phyloP scores from a whole-genome alignment of 2,113 vertebrate genomes.

The Dromas ardeola region DNA sequence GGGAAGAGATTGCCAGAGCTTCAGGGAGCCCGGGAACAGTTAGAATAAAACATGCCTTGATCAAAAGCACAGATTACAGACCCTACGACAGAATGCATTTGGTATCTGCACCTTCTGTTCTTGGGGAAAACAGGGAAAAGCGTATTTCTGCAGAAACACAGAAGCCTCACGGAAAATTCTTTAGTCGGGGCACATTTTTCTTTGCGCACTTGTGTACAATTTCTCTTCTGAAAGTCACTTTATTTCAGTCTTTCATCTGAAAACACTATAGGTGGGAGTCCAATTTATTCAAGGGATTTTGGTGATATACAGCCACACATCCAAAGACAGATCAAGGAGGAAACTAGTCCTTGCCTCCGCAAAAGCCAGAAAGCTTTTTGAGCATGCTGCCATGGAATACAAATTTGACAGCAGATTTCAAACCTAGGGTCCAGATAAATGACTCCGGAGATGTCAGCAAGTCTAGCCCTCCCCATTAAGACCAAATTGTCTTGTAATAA shows the following conservation, averaged over 20 bases:
- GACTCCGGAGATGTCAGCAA: not conserved
- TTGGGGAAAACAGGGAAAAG: not conserved
- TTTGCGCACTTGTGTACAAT: not conserved
- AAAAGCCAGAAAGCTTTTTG: not conserved
- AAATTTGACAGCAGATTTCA: not conserved
- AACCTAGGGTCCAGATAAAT: not conserved
- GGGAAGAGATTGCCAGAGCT: not conserved
- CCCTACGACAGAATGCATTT: not conserved
- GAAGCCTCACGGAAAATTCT: not conserved
- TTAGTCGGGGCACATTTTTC: not conserved
- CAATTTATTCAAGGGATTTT: not conserved
- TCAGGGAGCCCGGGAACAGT: not conserved
- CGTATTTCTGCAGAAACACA: not conserved
- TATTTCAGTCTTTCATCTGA: not conserved
- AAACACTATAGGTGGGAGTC: not conserved
- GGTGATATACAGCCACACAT: not conserved
- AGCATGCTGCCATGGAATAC: not conserved
- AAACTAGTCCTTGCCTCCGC: not conserved
- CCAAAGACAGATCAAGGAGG: not conserved
- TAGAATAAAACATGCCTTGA: not conserved
- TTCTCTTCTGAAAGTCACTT: not conserved
- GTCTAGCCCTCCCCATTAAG: not conserved
- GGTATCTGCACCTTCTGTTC: not conserved
- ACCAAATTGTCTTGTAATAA: not conserved
- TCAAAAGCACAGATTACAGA: not conserved